These are phyloP conservation scores for Pseudococcus viburni DNA, from an alignment of 2,888 invertebrate species.

Conservation along the genomic window DNA sequence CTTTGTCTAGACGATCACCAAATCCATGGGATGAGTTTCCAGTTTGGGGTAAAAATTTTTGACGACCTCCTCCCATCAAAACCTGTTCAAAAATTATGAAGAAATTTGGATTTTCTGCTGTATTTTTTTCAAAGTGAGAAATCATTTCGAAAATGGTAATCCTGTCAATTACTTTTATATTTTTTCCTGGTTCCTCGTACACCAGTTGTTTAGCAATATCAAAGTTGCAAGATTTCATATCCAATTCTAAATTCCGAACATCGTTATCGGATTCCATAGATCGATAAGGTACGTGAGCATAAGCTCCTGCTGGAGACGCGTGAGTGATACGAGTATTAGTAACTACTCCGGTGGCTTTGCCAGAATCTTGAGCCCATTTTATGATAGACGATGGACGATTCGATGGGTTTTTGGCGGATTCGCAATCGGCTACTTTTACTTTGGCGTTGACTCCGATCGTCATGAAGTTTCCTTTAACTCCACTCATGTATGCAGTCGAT, in stretches of 20 bases:
- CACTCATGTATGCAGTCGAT: conserved; percentile 80
- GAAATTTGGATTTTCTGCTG: neutral
- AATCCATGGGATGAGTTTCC: conserved; percentile 72
- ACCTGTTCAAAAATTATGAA: conserved; percentile 74
- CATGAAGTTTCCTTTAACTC: conserved; percentile 80
- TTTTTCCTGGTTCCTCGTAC: conserved; percentile 77
- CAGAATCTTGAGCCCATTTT: conserved; percentile 81
- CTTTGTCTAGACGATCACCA: conserved; percentile 78
- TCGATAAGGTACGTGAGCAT: conserved; percentile 80
- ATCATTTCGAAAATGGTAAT: too few species aligned
- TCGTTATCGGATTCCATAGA: conserved; percentile 82
- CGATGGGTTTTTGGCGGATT: conserved; percentile 33
- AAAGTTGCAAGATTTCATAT: conserved; percentile 74
- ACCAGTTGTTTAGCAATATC: conserved; percentile 85
- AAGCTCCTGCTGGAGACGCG: conserved; percentile 83
- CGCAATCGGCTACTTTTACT: conserved; percentile 71
- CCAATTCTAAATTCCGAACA: conserved; percentile 73
- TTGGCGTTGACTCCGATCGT: conserved; percentile 77
- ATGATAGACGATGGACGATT: conserved; percentile 76
- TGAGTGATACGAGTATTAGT: conserved; percentile 89
- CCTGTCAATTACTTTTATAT: conserved; percentile 76
- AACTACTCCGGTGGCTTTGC: conserved; percentile 86
- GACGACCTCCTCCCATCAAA: conserved; percentile 89
- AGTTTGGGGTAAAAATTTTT: conserved; percentile 76
- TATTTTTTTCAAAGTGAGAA: too few species aligned